Percentiles rank a stretch among this genome's conserved stretches.
Conservation (phyloP, 1,140 invertebrate species). For the Euwallacea fornicatus region DNA sequence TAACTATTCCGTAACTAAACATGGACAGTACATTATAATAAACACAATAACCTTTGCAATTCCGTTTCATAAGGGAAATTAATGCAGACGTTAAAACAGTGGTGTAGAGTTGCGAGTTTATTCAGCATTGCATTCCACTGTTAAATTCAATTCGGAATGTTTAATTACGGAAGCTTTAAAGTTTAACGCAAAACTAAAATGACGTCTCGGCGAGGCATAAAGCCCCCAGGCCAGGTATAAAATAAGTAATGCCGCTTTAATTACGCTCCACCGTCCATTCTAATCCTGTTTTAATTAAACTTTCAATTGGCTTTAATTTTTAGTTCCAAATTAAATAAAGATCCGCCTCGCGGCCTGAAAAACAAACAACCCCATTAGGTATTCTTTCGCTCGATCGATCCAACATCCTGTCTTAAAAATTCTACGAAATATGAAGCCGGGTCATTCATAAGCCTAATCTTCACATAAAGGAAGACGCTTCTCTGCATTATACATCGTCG, state of each 20-base stretch:
- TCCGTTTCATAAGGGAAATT: no score
- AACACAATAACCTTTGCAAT: no score
- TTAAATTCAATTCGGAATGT: slow-evolving; percentile 23
- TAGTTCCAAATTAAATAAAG: slow-evolving; percentile 1
- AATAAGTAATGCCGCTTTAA: slow-evolving; percentile 29
- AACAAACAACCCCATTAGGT: slow-evolving; percentile 1
- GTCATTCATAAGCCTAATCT: slow-evolving; percentile 24
- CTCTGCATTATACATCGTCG: slow-evolving; percentile 13
- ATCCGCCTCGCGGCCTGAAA: neutral
- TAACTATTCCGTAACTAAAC: no score
- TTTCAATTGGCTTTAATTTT: slow-evolving; percentile 22
- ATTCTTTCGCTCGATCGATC: slow-evolving; percentile 1
- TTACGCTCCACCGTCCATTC: slow-evolving; percentile 22
- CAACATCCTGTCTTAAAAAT: slow-evolving; percentile 14
- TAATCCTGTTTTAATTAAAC: slow-evolving; percentile 30
- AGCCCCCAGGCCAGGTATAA: slow-evolving; percentile 21
- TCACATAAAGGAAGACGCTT: slow-evolving; percentile 13
- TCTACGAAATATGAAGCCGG: slow-evolving; percentile 8
- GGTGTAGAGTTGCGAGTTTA: neutral
- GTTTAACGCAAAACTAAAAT: slow-evolving; percentile 22
- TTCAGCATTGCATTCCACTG: neutral
- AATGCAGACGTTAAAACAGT: no score
- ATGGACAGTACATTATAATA: no score
- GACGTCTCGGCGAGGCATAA: neutral
- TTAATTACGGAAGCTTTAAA: slow-evolving; percentile 26